Evolutionary conservation across 2,888 invertebrate species (phyloP).

Genomic region (Heliconius ismenius): DNA sequence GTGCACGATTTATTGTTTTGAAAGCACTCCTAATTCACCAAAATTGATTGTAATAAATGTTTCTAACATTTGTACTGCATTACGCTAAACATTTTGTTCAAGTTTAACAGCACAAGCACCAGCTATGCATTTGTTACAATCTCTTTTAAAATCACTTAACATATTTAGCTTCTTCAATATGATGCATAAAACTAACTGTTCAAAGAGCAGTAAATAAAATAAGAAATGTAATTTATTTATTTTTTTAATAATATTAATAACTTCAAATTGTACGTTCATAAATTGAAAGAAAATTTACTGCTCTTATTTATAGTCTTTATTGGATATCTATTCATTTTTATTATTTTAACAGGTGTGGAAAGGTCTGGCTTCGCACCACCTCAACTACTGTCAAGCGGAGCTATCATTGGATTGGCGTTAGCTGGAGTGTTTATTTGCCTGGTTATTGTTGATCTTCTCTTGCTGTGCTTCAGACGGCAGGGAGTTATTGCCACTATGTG

Average conservation of each 20-base stretch:
- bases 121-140: slow-evolving; percentile 69
- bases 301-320: slow-evolving; percentile 50
- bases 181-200: slow-evolving; percentile 73
- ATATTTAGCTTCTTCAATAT: slow-evolving; percentile 71
- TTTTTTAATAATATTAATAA: slow-evolving; percentile 4
- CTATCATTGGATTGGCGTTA: slow-evolving; percentile 92
- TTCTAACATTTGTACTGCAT: slow-evolving; percentile 36
- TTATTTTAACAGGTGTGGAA: slow-evolving; percentile 70
- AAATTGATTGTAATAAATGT: slow-evolving; percentile 70
- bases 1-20: slow-evolving; percentile 74
- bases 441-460: slow-evolving; percentile 91
- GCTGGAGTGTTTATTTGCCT: slow-evolving; percentile 90
- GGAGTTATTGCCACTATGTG: slow-evolving; percentile 87
- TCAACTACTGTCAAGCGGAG: slow-evolving; percentile 85
- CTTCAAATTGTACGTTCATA: neutral
- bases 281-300: slow-evolving; percentile 57
- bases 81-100: slow-evolving; percentile 1
- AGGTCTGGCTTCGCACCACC: slow-evolving; percentile 74
- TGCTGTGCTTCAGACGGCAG: slow-evolving; percentile 85
- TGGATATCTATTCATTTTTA: slow-evolving; percentile 44
- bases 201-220: slow-evolving; percentile 66
- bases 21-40: slow-evolving; percentile 76
- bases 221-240: slow-evolving; percentile 41
- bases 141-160: slow-evolving; percentile 72
- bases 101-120: slow-evolving; percentile 49